These are phyloP conservation scores for Tichodroma muraria DNA, from an alignment of 2,113 vertebrate species.

Conservation along the genomic window DNA sequence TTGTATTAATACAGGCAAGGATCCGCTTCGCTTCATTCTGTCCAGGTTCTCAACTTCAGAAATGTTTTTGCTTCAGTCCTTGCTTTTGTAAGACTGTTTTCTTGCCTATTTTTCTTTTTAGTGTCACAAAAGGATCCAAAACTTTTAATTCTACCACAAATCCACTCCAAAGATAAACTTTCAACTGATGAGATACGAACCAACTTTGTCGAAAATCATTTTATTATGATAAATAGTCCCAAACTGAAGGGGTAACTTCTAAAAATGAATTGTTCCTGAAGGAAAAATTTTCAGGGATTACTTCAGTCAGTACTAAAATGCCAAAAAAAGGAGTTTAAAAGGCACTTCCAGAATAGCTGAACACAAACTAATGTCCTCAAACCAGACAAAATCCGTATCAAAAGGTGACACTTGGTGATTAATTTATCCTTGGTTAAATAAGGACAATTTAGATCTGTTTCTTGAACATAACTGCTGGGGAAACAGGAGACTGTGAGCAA, in stretches of 20 bases:
- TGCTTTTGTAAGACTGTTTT: background rate
- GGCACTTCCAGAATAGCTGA: background rate
- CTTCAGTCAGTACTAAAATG: background rate
- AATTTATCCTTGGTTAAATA: background rate
- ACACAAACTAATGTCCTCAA: background rate
- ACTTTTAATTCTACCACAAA: background rate
- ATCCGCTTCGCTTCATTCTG: background rate
- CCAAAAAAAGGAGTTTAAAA: background rate
- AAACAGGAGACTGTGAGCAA: background rate
- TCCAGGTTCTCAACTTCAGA: background rate
- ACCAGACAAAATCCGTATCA: background rate
- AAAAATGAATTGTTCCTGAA: background rate
- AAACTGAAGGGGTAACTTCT: background rate
- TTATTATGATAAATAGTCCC: background rate
- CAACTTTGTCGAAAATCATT: background rate
- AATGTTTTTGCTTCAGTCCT: too few species aligned
- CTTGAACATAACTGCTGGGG: background rate
- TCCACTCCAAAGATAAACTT: background rate
- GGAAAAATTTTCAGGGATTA: background rate
- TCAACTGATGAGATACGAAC: background rate
- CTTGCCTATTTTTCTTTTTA: background rate
- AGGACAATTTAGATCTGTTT: background rate
- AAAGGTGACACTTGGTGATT: background rate
- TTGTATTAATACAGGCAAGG: background rate
- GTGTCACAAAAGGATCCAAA: background rate